Conservation (phyloP, 23 tunicate species). For the Halocynthia roretzi region DNA sequence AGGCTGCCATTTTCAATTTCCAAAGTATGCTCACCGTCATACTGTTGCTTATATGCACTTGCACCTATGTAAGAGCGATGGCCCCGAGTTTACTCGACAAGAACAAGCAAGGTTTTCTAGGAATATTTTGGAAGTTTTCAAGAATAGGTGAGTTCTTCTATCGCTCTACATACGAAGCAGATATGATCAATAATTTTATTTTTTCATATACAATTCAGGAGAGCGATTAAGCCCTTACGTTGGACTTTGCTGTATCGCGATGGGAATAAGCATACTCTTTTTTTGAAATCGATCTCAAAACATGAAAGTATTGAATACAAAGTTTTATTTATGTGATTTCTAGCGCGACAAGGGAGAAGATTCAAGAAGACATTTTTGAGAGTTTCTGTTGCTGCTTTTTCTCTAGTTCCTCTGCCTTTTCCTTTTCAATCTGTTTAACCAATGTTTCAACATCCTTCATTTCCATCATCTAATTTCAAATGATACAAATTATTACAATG, state of each 20-base stretch:
- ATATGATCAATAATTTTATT: not conserved
- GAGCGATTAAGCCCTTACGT: constrained; percentile 98
- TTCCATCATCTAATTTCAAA: constrained; percentile 44
- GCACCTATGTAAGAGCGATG: constrained; percentile 94
- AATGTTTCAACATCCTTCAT: constrained; percentile 47
- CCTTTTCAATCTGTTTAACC: constrained; percentile 86
- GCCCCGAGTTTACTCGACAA: constrained; percentile 90
- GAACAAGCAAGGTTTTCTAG: constrained; percentile 91
- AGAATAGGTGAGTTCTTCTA: constrained; percentile 51
- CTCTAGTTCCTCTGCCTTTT: constrained; percentile 93
- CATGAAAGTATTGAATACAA: too few species aligned
- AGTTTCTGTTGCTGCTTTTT: constrained; percentile 75
- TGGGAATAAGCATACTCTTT: constrained; percentile 84
- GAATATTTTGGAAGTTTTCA: constrained; percentile 99
- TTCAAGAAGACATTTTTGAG: constrained; percentile 3
- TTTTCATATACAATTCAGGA: constrained; percentile 32
- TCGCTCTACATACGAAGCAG: too few species aligned
- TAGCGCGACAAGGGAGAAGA: too few species aligned
- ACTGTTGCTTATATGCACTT: constrained; percentile 84
- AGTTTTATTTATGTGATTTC: too few species aligned
- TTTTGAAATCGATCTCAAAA: constrained; percentile 32
- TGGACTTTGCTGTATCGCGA: constrained; percentile 78
- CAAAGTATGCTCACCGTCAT: constrained; percentile 94
- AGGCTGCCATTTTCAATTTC: constrained; percentile 98
- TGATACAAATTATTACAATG: too few species aligned